A percentile compares a stretch with the other conserved stretches of the same genome.
phyloP scores from a whole-genome alignment of 1,140 invertebrate genomes.

The Aphis gossypii region DNA sequence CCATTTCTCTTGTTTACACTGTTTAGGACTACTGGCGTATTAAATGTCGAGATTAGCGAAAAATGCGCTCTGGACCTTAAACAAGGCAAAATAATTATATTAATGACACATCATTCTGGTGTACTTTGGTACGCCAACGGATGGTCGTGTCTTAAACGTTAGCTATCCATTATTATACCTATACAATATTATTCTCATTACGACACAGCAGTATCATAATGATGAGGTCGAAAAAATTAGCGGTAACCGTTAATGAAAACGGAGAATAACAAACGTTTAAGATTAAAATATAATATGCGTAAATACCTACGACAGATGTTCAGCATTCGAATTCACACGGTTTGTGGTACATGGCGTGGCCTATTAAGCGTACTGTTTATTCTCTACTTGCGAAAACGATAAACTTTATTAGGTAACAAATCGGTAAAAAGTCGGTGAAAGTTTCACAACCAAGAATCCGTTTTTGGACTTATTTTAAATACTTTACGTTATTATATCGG shows the following conservation, averaged over 20 bases:
- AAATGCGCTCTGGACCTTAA: slow-evolving; percentile 46
- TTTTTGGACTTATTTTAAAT: neutral
- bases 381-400: neutral
- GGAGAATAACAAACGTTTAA: neutral
- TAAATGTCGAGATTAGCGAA: slow-evolving; percentile 53
- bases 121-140: neutral
- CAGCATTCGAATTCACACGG: neutral
- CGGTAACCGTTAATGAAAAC: neutral
- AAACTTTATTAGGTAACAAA: neutral
- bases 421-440: neutral
- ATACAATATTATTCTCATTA: neutral
- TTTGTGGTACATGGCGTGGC: neutral
- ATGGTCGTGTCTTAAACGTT: neutral
- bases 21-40: slow-evolving; percentile 32
- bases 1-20: slow-evolving; percentile 36
- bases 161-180: neutral
- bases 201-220: neutral
- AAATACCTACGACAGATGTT: neutral
- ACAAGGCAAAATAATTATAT: slow-evolving; percentile 48
- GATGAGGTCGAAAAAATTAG: neutral
- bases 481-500: neutral
- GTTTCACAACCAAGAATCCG: neutral
- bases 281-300: neutral
- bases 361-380: neutral
- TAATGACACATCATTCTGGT: neutral